Evolutionary conservation across 2,113 vertebrate species (phyloP).

Genomic region (Numida meleagris): DNA sequence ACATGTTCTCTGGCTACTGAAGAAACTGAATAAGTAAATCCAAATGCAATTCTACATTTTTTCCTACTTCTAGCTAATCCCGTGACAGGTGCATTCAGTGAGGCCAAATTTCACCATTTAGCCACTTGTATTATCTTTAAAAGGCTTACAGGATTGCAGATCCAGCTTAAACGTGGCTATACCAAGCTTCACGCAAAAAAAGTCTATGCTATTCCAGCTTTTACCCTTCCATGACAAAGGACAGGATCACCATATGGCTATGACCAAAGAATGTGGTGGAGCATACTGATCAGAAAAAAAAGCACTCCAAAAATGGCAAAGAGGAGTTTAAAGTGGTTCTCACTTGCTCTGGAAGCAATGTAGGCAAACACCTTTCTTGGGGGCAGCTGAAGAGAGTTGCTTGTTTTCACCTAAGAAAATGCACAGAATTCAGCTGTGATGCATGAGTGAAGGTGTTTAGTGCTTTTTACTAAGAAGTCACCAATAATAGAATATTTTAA

Average conservation of each 20-base stretch:
- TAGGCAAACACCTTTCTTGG: background rate
- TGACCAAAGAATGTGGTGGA: background rate
- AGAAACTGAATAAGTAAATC: background rate
- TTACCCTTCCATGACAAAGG: background rate
- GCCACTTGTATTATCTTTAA: background rate
- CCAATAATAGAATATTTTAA: background rate
- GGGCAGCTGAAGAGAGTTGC: background rate
- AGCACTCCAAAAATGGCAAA: background rate
- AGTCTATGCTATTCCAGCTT: background rate
- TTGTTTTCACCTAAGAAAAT: background rate
- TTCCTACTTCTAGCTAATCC: background rate
- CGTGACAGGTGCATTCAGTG: background rate
- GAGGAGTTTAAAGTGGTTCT: background rate
- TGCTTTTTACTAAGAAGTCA: background rate
- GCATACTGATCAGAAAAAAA: background rate
- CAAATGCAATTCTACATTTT: background rate
- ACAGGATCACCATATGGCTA: background rate
- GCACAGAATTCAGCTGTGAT: background rate
- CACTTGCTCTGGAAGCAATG: background rate
- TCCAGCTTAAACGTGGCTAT: background rate
- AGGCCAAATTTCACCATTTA: background rate
- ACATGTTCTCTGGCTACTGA: background rate
- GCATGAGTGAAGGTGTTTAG: background rate
- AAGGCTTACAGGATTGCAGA: background rate
- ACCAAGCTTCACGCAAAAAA: background rate